phyloP scores from a whole-genome alignment of 23 tunicate species.

The Halocynthia roretzi region DNA sequence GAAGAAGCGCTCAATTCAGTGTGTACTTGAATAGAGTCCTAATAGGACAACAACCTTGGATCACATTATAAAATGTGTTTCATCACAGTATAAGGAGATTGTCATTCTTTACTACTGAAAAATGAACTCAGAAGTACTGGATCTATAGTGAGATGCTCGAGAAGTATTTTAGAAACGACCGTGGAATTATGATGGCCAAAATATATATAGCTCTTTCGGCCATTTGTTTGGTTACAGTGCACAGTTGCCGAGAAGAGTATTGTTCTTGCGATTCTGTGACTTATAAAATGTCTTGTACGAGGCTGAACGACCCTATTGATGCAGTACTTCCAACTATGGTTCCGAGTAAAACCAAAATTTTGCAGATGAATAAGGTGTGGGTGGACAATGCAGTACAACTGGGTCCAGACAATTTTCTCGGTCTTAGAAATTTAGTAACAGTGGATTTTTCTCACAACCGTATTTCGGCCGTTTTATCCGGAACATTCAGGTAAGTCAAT shows the following conservation, averaged over 20 bases:
- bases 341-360: conserved; percentile 10
- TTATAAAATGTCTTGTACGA: conserved; percentile 2
- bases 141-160: no score
- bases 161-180: no score
- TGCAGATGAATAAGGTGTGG: conserved; percentile 15
- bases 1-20: no score
- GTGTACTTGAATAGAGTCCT: no score
- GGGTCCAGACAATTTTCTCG: neutral
- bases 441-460: conserved; percentile 32
- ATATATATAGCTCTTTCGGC: neutral
- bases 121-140: no score
- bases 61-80: neutral
- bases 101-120: no score
- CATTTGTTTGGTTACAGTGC: neutral
- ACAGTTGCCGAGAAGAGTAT: neutral
- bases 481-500: conserved; percentile 25
- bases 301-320: conserved; percentile 8
- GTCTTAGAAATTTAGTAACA: neutral
- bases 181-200: no score
- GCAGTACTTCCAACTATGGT: conserved; percentile 7
- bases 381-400: conserved; percentile 17
- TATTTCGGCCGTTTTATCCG: conserved; percentile 12
- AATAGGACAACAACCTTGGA: neutral
- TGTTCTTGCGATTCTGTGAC: conserved; percentile 11
- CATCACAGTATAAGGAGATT: neutral